phyloP scores from a whole-genome alignment of 1,140 invertebrate genomes.

The Zaprionus ornatus region DNA sequence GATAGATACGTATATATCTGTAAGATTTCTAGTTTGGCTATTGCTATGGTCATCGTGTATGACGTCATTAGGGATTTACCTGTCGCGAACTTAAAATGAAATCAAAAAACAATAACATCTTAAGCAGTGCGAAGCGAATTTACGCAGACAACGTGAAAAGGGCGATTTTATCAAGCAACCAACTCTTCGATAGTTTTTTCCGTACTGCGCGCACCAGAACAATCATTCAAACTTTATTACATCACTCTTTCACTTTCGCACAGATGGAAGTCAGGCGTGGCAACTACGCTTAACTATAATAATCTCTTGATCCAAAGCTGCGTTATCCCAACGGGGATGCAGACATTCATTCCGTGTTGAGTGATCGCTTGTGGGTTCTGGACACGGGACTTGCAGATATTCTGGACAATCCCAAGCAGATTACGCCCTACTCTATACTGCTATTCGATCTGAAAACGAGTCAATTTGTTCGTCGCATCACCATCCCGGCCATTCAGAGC shows the following conservation, averaged over 20 bases:
- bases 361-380: conserved; percentile 90
- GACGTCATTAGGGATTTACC: conserved; percentile 61
- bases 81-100: not conserved
- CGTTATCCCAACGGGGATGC: conserved; percentile 88
- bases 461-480: conserved; percentile 87
- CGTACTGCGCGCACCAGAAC: not conserved
- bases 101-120: not conserved
- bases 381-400: conserved; percentile 91
- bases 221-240: not conserved
- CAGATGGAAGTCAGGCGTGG: conserved; percentile 90
- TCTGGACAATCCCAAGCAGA: conserved; percentile 86
- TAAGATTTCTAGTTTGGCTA: conserved; percentile 2
- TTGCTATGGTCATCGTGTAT: not conserved
- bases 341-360: no score
- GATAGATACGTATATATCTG: not conserved
- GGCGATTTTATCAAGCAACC: not conserved
- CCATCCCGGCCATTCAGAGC: conserved; percentile 87
- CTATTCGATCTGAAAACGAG: conserved; percentile 91
- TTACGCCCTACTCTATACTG: conserved; percentile 87
- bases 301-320: conserved; percentile 85
- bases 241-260: not conserved
- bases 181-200: not conserved
- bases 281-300: conserved; percentile 89
- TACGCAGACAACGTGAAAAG: not conserved
- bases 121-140: not conserved